phyloP scores from a whole-genome alignment of 2,797 vertebrate species.

The Pagetopsis macropterus region DNA sequence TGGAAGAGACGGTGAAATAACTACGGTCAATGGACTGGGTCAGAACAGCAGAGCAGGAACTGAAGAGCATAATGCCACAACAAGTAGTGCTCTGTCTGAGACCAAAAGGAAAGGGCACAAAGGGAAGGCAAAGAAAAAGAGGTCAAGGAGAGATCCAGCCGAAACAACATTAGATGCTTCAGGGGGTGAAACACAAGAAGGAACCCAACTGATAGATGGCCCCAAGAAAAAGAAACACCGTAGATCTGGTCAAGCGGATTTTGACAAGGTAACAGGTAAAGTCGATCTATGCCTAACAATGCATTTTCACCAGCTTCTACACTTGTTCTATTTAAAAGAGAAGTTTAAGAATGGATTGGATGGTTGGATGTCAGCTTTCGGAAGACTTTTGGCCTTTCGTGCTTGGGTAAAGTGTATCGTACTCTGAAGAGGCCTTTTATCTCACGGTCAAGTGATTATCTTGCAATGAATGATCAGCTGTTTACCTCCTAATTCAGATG shows the following conservation, averaged over 20 bases:
- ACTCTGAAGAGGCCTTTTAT: background rate
- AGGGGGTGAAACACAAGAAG: constrained; percentile 4
- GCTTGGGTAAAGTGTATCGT: background rate
- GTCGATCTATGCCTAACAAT: constrained; percentile 20
- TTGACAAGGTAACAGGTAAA: constrained; percentile 66
- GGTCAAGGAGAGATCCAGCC: constrained; percentile 1
- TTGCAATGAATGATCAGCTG: background rate
- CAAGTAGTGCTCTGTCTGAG: background rate
- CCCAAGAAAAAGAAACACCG: constrained; percentile 16
- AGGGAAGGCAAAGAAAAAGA: constrained; percentile 22
- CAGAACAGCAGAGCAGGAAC: constrained; percentile 8
- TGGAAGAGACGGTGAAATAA: constrained; percentile 14
- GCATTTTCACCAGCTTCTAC: constrained; percentile 10
- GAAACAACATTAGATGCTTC: constrained; percentile 1
- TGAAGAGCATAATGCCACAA: background rate
- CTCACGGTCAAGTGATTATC: too few species aligned
- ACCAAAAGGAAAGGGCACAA: background rate
- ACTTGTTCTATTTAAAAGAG: background rate
- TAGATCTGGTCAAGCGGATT: constrained; percentile 30
- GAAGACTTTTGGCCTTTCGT: background rate
- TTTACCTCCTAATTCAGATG: background rate
- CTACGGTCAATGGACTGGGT: constrained; percentile 4
- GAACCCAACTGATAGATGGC: background rate
- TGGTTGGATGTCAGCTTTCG: background rate
- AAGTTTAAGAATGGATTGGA: background rate